Evolutionary conservation across 2,113 vertebrate species (phyloP).

Genomic region (Cyphomyrus plagiostoma): DNA sequence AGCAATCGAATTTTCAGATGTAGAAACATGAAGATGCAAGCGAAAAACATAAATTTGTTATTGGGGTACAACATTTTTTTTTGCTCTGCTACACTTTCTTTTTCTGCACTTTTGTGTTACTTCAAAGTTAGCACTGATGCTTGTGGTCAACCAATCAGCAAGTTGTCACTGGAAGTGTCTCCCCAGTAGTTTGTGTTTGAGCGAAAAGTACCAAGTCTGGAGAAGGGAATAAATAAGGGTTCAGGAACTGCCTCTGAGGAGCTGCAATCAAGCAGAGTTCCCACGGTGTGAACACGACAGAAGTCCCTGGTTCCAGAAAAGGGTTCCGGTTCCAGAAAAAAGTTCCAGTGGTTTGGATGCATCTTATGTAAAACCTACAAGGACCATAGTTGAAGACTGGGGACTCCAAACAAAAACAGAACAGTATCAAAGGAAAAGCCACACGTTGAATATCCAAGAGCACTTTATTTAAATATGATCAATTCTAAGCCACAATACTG

Average conservation of each 20-base stretch:
- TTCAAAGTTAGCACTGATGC: no score
- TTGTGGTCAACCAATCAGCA: no score
- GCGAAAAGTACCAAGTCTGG: no score
- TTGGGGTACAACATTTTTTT: no score
- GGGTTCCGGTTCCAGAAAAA: neutral
- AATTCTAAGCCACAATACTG: slow-evolving; percentile 85
- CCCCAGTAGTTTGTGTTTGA: no score
- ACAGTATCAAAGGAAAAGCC: neutral
- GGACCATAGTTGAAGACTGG: neutral
- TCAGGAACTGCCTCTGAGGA: neutral
- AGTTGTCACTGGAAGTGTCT: no score
- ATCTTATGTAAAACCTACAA: neutral
- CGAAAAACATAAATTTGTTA: no score
- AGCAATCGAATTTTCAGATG: no score
- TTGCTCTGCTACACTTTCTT: no score
- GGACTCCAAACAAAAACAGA: neutral
- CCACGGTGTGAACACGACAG: neutral
- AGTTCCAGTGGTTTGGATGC: neutral
- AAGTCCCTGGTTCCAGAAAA: neutral
- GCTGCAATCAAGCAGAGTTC: neutral
- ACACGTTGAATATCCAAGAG: slow-evolving; percentile 67
- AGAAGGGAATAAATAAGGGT: no score
- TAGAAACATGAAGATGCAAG: no score
- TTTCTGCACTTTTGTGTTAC: no score
- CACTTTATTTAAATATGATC: slow-evolving; percentile 88